phyloP scores from a whole-genome alignment of 2,797 vertebrate genomes.

The Schizothorax lantsangensis region DNA sequence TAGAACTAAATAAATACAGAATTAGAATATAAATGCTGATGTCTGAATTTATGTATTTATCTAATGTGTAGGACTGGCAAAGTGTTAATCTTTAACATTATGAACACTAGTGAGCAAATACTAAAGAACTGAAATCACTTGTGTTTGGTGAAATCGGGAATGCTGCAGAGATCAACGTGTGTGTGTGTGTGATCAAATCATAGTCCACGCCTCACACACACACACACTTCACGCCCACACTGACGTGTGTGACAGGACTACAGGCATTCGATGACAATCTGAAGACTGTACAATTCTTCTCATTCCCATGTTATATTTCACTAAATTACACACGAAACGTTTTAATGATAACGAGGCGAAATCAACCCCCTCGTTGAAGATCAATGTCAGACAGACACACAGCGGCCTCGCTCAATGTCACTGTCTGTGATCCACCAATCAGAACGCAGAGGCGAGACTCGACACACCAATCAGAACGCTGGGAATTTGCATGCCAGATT shows the following conservation, averaged over 20 bases:
- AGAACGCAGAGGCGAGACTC: constrained; percentile 11
- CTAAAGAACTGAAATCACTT: background rate
- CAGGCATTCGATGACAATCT: background rate
- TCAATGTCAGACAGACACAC: constrained; percentile 13
- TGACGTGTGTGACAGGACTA: background rate
- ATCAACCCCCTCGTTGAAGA: background rate
- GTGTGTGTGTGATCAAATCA: constrained; percentile 22
- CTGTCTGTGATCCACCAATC: constrained; percentile 28
- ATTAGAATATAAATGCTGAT: background rate
- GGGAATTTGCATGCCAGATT: background rate
- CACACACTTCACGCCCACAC: constrained; percentile 5
- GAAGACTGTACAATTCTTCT: background rate
- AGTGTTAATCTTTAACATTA: background rate
- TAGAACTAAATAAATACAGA: too few relatives aligned
- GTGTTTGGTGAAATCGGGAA: background rate
- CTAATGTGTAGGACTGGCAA: background rate
- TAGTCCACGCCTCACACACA: background rate
- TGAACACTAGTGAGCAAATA: background rate
- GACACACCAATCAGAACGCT: constrained; percentile 23
- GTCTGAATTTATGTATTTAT: background rate
- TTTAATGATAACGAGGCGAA: background rate
- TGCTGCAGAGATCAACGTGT: constrained; percentile 14
- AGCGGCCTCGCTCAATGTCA: constrained; percentile 22
- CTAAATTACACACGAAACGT: background rate
- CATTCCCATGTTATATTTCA: background rate